Evolutionary conservation across 2,113 vertebrate species (phyloP).

Genomic region (Campylomormyrus numenius): DNA sequence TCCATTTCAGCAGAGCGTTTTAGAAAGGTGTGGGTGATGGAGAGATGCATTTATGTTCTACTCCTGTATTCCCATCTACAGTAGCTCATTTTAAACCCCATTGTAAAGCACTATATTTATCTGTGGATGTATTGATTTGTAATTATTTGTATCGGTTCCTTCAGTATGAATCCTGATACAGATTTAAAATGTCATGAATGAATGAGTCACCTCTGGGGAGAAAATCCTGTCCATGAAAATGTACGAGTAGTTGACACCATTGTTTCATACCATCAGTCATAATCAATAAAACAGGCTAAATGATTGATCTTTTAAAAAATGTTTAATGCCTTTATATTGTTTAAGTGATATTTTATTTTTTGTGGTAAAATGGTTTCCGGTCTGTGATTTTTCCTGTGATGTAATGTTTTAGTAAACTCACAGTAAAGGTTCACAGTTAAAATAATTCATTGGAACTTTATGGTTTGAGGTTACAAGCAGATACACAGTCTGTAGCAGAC

Average conservation of each 20-base stretch:
- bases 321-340: neutral
- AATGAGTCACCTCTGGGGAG: neutral
- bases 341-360: neutral
- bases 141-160: neutral
- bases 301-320: neutral
- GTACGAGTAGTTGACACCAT: neutral
- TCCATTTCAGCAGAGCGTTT: neutral
- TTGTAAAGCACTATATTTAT: neutral
- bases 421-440: neutral
- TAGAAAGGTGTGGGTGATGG: neutral
- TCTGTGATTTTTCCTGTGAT: neutral
- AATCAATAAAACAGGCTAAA: neutral
- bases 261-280: neutral
- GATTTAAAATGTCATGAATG: neutral
- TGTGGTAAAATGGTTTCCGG: neutral
- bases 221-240: neutral
- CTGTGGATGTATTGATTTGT: neutral
- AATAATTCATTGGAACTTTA: neutral
- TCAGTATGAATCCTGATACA: neutral
- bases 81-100: neutral
- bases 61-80: neutral
- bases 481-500: neutral
- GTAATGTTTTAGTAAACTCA: neutral
- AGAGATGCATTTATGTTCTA: neutral
- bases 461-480: neutral